Percentiles rank a stretch among this genome's conserved stretches.
Evolutionary conservation across 1,140 invertebrate genomes (phyloP).

Genomic region (Drosophila pseudoananassae): DNA sequence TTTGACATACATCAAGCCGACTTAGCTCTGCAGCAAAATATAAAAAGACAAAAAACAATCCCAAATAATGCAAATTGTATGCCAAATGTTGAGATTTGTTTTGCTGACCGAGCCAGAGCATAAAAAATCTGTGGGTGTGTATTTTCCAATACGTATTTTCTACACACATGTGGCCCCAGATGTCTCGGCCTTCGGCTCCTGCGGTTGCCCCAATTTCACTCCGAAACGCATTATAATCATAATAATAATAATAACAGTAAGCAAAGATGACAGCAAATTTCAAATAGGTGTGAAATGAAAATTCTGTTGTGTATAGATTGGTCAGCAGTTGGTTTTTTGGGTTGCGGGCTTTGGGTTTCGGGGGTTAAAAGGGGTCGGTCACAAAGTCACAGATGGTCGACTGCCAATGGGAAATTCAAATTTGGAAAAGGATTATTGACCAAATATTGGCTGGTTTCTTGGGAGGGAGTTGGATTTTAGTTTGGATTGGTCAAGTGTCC

Average conservation of each 20-base stretch:
- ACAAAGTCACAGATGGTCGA: slow-evolving; percentile 56
- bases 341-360: slow-evolving; percentile 8
- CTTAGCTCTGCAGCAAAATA: slow-evolving; percentile 55
- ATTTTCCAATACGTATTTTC: slow-evolving; percentile 16
- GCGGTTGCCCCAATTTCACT: slow-evolving; percentile 65
- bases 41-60: slow-evolving; percentile 15
- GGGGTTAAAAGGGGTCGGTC: slow-evolving; percentile 17
- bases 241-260: slow-evolving; percentile 68
- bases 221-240: slow-evolving; percentile 73
- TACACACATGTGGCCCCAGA: slow-evolving; percentile 60
- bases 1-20: slow-evolving; percentile 77
- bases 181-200: slow-evolving; percentile 26
- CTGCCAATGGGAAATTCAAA: slow-evolving; percentile 57
- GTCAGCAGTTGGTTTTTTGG: slow-evolving; percentile 40
- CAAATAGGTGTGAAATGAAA: slow-evolving; percentile 66
- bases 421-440: slow-evolving; percentile 60
- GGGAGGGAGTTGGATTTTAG: slow-evolving; percentile 3
- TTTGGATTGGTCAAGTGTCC: slow-evolving; percentile 15
- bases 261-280: slow-evolving; percentile 55
- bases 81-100: slow-evolving; percentile 72
- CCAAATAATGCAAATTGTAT: slow-evolving; percentile 71
- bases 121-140: slow-evolving; percentile 7
- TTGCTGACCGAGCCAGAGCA: slow-evolving; percentile 68
- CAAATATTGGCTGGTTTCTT: slow-evolving; percentile 32
- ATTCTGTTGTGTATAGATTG: slow-evolving; percentile 44